Percentiles rank a stretch among this genome's conserved stretches.
phyloP scores from a whole-genome alignment of 2,888 invertebrate genomes.

The Agrotis puta region DNA sequence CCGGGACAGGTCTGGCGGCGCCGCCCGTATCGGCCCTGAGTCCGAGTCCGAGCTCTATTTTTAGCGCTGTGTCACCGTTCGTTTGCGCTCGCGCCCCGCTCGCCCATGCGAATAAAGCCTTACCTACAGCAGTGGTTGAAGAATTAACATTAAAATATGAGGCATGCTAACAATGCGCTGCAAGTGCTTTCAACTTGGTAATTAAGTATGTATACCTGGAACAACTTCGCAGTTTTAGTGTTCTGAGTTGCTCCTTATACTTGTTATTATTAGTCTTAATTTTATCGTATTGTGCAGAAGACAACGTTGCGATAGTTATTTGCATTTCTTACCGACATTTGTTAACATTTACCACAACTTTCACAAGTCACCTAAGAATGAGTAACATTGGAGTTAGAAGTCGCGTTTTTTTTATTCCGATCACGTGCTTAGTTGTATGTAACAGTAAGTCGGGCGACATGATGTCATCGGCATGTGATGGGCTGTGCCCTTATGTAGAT shows the following conservation, averaged over 20 bases:
- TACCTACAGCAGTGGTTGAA: slow-evolving; percentile 66
- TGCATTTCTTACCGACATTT: slow-evolving; percentile 49
- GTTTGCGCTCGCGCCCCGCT: slow-evolving; percentile 76
- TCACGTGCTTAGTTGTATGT: slow-evolving; percentile 83
- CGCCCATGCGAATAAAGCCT: slow-evolving; percentile 67
- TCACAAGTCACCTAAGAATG: slow-evolving; percentile 47
- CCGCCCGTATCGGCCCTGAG: slow-evolving; percentile 77
- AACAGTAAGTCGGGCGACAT: slow-evolving; percentile 85
- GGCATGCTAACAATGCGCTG: slow-evolving; percentile 56
- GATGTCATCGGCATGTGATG: slow-evolving; percentile 88
- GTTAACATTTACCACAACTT: slow-evolving; percentile 57
- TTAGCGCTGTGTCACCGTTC: slow-evolving; percentile 89
- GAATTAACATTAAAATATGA: slow-evolving; percentile 64
- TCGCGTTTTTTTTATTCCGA: slow-evolving; percentile 77
- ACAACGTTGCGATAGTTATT: slow-evolving; percentile 48
- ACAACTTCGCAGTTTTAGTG: slow-evolving; percentile 37
- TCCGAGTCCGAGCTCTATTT: slow-evolving; percentile 84
- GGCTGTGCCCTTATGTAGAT: slow-evolving; percentile 78
- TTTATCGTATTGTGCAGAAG: slow-evolving; percentile 36
- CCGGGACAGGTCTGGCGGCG: slow-evolving; percentile 75
- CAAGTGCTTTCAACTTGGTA: slow-evolving; percentile 61
- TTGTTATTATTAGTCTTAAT: slow-evolving; percentile 27
- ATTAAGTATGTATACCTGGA: slow-evolving; percentile 54
- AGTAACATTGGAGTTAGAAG: slow-evolving; percentile 64
- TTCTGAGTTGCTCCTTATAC: slow-evolving; percentile 38